Evolutionary conservation across 2,113 vertebrate genomes (phyloP).

Genomic region (Burhinus oedicnemus): DNA sequence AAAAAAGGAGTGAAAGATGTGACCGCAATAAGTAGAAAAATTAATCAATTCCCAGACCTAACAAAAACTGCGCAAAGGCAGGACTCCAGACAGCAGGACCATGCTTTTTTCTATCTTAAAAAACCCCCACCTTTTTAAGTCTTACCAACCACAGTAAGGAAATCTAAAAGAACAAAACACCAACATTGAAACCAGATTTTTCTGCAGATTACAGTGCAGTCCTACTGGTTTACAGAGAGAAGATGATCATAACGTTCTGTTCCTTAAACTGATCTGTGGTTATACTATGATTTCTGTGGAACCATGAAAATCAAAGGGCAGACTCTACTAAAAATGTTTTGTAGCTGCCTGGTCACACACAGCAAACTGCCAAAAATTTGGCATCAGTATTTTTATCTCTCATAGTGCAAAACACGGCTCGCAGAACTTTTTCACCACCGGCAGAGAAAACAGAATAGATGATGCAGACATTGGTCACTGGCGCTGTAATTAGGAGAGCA

Average conservation of each 20-base stretch:
- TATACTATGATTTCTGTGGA: slow-evolving; percentile 29
- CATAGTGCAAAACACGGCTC: not conserved
- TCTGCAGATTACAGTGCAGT: slow-evolving; percentile 18
- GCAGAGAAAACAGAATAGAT: slow-evolving; percentile 12
- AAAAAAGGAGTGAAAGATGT: not conserved
- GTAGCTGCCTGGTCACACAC: not conserved
- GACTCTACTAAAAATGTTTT: not conserved
- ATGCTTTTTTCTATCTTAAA: not conserved
- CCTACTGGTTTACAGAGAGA: not conserved
- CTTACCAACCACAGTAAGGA: not conserved
- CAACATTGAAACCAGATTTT: not conserved
- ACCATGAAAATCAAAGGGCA: not conserved
- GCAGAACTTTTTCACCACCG: not conserved
- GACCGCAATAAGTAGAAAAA: not conserved
- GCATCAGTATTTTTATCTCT: slow-evolving; percentile 17
- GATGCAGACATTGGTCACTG: not conserved
- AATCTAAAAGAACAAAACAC: slow-evolving; percentile 20
- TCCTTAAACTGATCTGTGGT: not conserved
- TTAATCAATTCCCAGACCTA: not conserved
- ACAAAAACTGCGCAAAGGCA: not conserved
- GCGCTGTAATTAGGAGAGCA: not conserved
- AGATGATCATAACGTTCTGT: not conserved
- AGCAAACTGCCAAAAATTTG: slow-evolving; percentile 41
- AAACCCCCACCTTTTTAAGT: not conserved
- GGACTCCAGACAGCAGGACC: not conserved